Evolutionary conservation across 2,797 vertebrate genomes (phyloP).

Genomic region (Rhinichthys osculus): DNA sequence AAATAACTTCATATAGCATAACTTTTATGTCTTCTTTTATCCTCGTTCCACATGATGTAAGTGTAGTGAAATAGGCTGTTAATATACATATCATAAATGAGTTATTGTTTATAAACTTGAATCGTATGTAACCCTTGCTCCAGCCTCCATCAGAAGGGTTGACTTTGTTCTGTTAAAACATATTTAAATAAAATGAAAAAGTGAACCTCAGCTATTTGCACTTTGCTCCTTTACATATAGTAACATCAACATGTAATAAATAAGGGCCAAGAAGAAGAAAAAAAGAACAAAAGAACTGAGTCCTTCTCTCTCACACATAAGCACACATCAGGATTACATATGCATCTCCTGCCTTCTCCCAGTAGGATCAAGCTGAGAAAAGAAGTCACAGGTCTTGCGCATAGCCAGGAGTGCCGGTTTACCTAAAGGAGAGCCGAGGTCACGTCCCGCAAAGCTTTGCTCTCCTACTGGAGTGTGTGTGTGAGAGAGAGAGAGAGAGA

Average conservation of each 20-base stretch:
- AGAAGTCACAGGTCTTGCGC: conserved; percentile 65
- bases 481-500: conserved; percentile 53
- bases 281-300: conserved; percentile 40
- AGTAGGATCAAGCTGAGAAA: conserved; percentile 52
- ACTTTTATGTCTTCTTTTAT: neutral
- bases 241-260: conserved; percentile 44
- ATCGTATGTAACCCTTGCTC: neutral
- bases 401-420: conserved; percentile 67
- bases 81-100: neutral
- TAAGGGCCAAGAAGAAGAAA: conserved; percentile 23
- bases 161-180: conserved; percentile 7
- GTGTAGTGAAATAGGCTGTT: neutral
- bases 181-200: neutral
- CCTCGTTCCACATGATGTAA: conserved; percentile 1
- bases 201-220: neutral
- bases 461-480: conserved; percentile 47
- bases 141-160: conserved; percentile 8
- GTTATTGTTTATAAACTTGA: conserved; percentile 3
- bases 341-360: conserved; percentile 59
- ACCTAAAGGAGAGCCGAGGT: conserved; percentile 69
- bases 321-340: conserved; percentile 57
- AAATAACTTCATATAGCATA: neutral
- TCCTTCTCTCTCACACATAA: conserved; percentile 35
- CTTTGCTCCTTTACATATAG: conserved; percentile 22
- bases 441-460: conserved; percentile 59